Evolutionary conservation across 2,888 invertebrate species (phyloP), one percentile per base, ranked within the genome.

Genomic region (Acrobasis consociella): DNA sequence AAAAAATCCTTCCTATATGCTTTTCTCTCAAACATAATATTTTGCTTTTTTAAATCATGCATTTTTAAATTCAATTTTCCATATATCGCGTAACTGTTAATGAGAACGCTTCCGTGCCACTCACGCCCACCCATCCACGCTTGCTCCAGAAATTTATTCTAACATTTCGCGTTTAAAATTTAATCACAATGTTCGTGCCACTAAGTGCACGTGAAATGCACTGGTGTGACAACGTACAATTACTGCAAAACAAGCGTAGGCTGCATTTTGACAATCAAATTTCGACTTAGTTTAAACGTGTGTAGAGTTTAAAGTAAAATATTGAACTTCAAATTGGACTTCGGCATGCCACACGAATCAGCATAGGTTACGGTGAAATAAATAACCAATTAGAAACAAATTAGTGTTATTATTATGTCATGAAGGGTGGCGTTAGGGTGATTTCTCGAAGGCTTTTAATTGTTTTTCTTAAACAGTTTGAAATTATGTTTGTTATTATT

Each of bases 201-300:
- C 74, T 72, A 70, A 72, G 56, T 74, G 74, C 75, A 79, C 71
- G 73, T 73, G 74, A 74, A 77, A 78, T 72, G 77, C 69, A 74
- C 70, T 73, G 62, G 69, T 72, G 74, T 77, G 79, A 80, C 80
- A 82, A 77, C 74, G 73, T 69, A 69, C 75, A 80, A 84, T 84
- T 78, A 76, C 63, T 39, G 46, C 55, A 50, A 56, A 67, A 67
- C 65, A 39, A 50, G 42, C 9, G 8, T 13, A 49, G 22, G 51
- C 60, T 38, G 13, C 1, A 50, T 9, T 31, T 13, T 46, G 3
- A 50, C 13, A 49, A 17, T 16, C 53, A n/a, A 67, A 52, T 49
- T 58, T 31, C 50, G 59, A 63, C 59, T 63, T 7, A 0, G 3
- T 15, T 1, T 8, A 55, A 8, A n/a, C 22, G 5, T 38, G 9